Evolutionary conservation across 2,797 vertebrate genomes (phyloP), one percentile per base, ranked within the genome.

Genomic region (Novumbra hubbsi): DNA sequence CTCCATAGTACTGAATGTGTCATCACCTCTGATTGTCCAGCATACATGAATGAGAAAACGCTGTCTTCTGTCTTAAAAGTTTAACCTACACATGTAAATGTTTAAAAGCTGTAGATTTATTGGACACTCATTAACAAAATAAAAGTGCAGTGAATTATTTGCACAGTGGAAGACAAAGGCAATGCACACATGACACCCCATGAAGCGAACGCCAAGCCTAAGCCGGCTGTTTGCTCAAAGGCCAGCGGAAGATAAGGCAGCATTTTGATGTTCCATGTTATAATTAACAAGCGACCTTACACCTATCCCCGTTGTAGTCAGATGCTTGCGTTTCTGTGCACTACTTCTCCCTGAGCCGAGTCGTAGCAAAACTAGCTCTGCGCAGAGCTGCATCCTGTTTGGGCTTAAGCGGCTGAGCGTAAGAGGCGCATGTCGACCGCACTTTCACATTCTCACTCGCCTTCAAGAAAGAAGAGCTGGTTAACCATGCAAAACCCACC

Each of bases 221-320:
- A 21, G 11, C 1, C 55, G 2, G 0, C 48, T 66, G 75, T 74
- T 72, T 78, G 70, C 65, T 72, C 4, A 82, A 76, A 69, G 76
- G 70, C 72, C 32, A 68, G 77, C 41, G 0, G 52, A 38, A 17
- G 30, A 78, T 70, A 78, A 68, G 71, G 80, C 50, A 57, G 41
- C 75, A 3, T 3, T 34, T 34, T 67, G 17, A 15, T n/a, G 17
- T 67, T 11, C 78, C 78, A 52, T 71, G 57, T 75, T 11, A 78
- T 76, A 1, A 21, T 67, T 62, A 66, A 69, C 71, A 64, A 24
- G 32, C 34, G 24, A 50, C 34, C 74, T 66, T 49, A 57, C 67
- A 63, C 62, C 24, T 17, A 70, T 24, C 21, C 55, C 24, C 21
- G 3, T 45, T 14, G 55, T 6, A 12, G 21, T 60, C 55, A 21